These are phyloP conservation scores for Triplophysa tibetana DNA, from an alignment of 2,113 vertebrate species.

Conservation along the genomic window DNA sequence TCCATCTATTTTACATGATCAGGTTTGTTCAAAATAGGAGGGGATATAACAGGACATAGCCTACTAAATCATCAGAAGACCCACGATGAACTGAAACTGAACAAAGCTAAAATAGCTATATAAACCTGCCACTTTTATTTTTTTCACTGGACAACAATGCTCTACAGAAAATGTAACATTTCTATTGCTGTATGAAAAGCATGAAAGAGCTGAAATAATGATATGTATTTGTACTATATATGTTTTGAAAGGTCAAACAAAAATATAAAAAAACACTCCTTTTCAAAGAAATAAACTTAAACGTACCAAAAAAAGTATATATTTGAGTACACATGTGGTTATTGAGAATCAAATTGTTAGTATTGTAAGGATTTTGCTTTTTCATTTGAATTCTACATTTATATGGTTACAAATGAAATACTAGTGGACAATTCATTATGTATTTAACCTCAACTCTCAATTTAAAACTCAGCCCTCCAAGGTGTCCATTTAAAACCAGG, in stretches of 20 bases:
- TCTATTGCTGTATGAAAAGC: no score
- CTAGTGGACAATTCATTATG: neutral
- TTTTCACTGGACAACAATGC: no score
- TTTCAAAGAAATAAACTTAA: neutral
- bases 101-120: neutral
- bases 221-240: no score
- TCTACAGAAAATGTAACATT: no score
- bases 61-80: neutral
- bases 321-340: neutral
- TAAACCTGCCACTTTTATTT: no score
- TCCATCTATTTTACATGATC: neutral
- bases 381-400: neutral
- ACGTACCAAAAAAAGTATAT: neutral
- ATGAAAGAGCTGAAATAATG: no score
- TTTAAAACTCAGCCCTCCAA: conserved; percentile 6
- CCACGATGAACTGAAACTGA: neutral
- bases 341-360: neutral
- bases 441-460: neutral
- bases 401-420: conserved; percentile 1
- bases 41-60: no score
- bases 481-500: conserved; percentile 16
- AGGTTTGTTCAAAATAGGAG: no score
- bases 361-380: neutral
- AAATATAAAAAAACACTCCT: neutral
- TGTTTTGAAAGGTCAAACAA: neutral